Evolutionary conservation across 2,888 invertebrate species (phyloP), one percentile per base, ranked within the genome.

Genomic region (Pherbina coryleti): DNA sequence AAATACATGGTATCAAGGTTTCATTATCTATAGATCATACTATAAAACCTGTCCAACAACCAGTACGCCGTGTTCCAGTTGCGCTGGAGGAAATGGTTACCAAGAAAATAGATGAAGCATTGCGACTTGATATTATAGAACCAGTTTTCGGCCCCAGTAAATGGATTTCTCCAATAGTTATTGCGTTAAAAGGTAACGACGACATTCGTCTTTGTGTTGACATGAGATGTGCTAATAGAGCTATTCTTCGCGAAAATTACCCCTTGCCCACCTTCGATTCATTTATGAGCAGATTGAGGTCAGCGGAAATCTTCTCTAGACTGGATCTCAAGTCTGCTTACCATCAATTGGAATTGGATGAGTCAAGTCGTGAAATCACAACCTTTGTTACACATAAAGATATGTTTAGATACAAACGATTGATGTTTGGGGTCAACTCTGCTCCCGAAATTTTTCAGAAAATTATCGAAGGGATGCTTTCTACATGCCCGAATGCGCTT

Each of bases 371-470:
- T 19, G 79, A 80, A n/a, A 78, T 70, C 67, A 81, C 79, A 2
- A 79, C 80, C 5, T 81, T 79, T 57, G 79, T 79, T 5, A 81
- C 81, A 5, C 49, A 51, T 7, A 80, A 71, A n/a, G 78, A 79
- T 11, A n/a, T 79, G 53, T 85, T 82, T 67, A 67, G 86, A 8
- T 88, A 86, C 76, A 88, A 88, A 79, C 74, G 88, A 19, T 72
- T 88, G 7, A 84, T 88, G 85, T 88, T 88, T 76, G 87, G 87
- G 0, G 84, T 88, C 0, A 85, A 86, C 60, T 88, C 85, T 81
- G 80, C 81, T n/a, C 80, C 81, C 37, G 81, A 81, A 75, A 31
- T 31, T 31, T 31, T 31, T 31, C 31, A 31, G 31, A 31, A 31
- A 31, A 31, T 31, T 31, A 31, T 86, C 64, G 82, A 86, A 80